Evolutionary conservation across 2,797 vertebrate genomes (phyloP).

Genomic region (Myotis vivesi): DNA sequence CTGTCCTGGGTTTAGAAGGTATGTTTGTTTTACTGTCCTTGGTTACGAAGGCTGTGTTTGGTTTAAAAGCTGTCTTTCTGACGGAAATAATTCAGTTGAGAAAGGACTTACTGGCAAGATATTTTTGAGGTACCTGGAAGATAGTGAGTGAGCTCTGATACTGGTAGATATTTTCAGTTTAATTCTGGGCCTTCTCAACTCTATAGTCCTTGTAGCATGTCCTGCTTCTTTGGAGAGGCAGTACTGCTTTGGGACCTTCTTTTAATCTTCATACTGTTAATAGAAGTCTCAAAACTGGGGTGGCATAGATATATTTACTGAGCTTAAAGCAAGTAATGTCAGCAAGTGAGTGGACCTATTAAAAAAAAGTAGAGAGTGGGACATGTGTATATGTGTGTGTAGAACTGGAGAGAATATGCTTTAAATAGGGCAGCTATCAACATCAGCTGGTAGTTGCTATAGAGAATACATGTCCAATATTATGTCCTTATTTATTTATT

Average conservation of each 20-base stretch:
- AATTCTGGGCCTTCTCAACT: background rate
- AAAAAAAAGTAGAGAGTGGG: background rate
- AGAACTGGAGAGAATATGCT: background rate
- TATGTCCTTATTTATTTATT: background rate
- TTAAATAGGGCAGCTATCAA: background rate
- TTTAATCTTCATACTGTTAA: background rate
- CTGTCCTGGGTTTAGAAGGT: slow-evolving; percentile 3
- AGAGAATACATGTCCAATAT: slow-evolving; percentile 24
- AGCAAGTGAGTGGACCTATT: slow-evolving; percentile 24
- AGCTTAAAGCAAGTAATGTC: slow-evolving; percentile 45
- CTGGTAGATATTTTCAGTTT: slow-evolving; percentile 9
- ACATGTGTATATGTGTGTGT: background rate
- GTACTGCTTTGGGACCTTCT: slow-evolving; percentile 30
- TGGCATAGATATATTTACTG: slow-evolving; percentile 14
- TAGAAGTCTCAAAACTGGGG: slow-evolving; percentile 13
- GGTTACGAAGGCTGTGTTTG: background rate
- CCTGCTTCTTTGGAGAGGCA: background rate
- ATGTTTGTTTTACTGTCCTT: background rate
- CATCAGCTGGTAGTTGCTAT: background rate
- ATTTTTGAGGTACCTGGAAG: slow-evolving; percentile 34
- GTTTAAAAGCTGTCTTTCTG: background rate
- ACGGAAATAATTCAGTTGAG: slow-evolving; percentile 47
- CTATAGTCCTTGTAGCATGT: background rate
- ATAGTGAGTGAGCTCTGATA: background rate
- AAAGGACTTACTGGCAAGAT: background rate